Base-by-base conservation (phyloP, 2,113 vertebrate species). In the Carassius gibelio region DNA sequence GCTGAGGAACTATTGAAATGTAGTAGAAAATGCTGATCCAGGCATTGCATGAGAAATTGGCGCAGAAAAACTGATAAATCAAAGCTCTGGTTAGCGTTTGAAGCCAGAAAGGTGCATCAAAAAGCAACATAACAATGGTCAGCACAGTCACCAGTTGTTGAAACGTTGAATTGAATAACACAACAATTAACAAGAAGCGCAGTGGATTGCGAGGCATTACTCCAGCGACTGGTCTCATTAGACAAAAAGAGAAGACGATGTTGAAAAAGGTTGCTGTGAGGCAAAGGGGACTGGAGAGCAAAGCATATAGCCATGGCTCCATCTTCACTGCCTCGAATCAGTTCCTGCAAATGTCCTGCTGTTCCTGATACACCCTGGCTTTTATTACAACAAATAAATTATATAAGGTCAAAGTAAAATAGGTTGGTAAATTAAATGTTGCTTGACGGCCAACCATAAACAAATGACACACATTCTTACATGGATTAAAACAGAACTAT, bases 21-120 rank as follows among this genome's bases (percentile, higher is more conserved):
- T 86, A 61, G 80, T 86, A 89, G 81, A 85, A 89, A 64, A 86
- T 75, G 62, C 88, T 90, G 75, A 90, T 86, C 87, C 89, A 90
- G 36, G 84, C 76, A 48, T 72, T 78, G 23, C 55, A 64, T 0
- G 85, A 88, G 42, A 88, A 85, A 75, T 62, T 76, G 17, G 84
- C 68, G 36, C 71, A 23, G 23, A 84, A 81, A 30, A 71, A 38
- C 13, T 84, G 72, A 4, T 84, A 81, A 30, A 78, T 64, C 15
- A 84, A 30, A 42, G 15, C 71, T 50, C 36, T 66, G 17, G 14
- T 84, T 42, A 81, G 10, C 6, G 75, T 48, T 3, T 71, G 61
- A 30, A 85, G 45, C 87, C 80, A 85, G n/a, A 71, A 38, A 15
- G 81, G 76, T 9, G 76, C 8, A 17, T 74, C 8, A 11, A 38